phyloP scores from a whole-genome alignment of 2,888 invertebrate genomes.

The Drosophila longiperda region DNA sequence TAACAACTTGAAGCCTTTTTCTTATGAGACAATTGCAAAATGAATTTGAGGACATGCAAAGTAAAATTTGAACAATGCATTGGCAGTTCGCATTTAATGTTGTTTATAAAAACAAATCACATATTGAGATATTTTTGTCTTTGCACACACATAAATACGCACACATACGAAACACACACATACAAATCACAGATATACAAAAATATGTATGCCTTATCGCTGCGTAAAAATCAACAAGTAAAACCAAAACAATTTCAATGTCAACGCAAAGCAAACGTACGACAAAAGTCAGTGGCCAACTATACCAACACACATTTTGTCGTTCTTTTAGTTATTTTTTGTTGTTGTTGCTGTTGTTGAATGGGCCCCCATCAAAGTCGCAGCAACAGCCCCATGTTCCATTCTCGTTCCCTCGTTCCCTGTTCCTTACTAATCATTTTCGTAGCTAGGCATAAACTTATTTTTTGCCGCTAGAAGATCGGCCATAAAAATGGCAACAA shows the following conservation, averaged over 20 bases:
- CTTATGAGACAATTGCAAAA: constrained; percentile 11
- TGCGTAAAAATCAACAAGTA: constrained; percentile 74
- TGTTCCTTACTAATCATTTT: constrained; percentile 40
- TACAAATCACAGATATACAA: constrained; percentile 17
- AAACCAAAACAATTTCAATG: constrained; percentile 78
- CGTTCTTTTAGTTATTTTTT: background rate
- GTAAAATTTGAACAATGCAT: constrained; percentile 40
- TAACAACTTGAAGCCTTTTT: background rate
- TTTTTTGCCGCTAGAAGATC: constrained; percentile 69
- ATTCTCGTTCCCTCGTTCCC: constrained; percentile 7
- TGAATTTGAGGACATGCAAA: constrained; percentile 11
- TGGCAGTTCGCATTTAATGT: constrained; percentile 51
- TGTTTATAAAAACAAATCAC: constrained; percentile 77
- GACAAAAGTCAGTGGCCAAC: constrained; percentile 73
- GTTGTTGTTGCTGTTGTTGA: background rate
- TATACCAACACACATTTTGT: constrained; percentile 39
- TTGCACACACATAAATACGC: constrained; percentile 10
- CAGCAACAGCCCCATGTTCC: constrained; percentile 4
- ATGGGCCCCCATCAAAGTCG: constrained; percentile 1
- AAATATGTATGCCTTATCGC: constrained; percentile 74
- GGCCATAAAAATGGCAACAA: constrained; percentile 68
- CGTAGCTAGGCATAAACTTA: constrained; percentile 52
- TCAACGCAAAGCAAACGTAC: constrained; percentile 66
- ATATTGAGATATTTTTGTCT: constrained; percentile 61
- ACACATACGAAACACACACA: constrained; percentile 14